Conservation (phyloP, 2,888 invertebrate genomes). For the Euclidia mi region DNA sequence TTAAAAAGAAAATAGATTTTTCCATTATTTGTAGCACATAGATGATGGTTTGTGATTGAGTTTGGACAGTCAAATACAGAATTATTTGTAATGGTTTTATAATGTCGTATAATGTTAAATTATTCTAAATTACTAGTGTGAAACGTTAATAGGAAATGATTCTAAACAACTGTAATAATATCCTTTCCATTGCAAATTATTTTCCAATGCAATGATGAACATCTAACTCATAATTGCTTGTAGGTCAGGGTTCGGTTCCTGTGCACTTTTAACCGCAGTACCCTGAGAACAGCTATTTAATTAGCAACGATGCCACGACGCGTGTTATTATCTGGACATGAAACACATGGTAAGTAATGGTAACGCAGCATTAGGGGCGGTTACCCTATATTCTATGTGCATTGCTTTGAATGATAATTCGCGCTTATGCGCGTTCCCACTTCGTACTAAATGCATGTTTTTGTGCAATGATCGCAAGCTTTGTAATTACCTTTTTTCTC, state of each 20-base stretch:
- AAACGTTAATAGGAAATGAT: background rate
- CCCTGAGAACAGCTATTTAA: conserved; percentile 75
- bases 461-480: conserved; percentile 47
- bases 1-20: conserved; percentile 45
- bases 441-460: conserved; percentile 53
- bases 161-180: conserved; percentile 54
- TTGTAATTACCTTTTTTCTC: conserved; percentile 40
- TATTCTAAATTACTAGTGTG: too few species aligned
- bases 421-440: conserved; percentile 66
- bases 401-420: conserved; percentile 70
- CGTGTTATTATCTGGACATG: conserved; percentile 78
- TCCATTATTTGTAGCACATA: too few species aligned
- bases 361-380: conserved; percentile 70
- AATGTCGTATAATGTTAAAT: too few species aligned
- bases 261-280: conserved; percentile 75
- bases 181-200: conserved; percentile 56
- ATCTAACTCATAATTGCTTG: conserved; percentile 52
- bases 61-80: too few species aligned
- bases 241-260: conserved; percentile 65
- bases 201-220: conserved; percentile 52
- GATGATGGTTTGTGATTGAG: too few species aligned
- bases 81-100: too few species aligned
- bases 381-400: conserved; percentile 72
- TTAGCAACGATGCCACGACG: conserved; percentile 64
- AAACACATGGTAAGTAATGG: conserved; percentile 69